These are phyloP conservation scores for Mongoloraphidia duomilia DNA, from an alignment of 2,888 invertebrate genomes.

Conservation along the genomic window DNA sequence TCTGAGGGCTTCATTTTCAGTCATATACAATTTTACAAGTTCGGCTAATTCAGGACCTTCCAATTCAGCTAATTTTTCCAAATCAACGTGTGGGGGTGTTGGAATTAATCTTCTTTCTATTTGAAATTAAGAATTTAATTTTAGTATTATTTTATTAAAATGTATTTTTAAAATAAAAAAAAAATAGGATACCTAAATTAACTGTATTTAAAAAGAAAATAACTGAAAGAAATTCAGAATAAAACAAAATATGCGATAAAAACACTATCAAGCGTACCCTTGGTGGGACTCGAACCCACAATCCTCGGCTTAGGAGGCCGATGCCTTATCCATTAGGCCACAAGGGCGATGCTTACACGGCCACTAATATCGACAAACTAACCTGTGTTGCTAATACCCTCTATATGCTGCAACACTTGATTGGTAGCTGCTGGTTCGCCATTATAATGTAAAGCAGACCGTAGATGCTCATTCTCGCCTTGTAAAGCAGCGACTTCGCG, in stretches of 20 bases:
- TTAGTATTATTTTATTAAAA: not conserved
- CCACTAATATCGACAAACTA: not conserved
- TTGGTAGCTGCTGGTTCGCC: conserved; percentile 30
- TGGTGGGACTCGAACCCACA: conserved; percentile 66
- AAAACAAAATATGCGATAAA: conserved; percentile 6
- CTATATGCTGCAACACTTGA: not conserved
- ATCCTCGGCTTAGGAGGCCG: conserved; percentile 66
- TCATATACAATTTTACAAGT: conserved; percentile 72
- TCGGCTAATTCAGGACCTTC: conserved; percentile 70
- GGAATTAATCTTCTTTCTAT: conserved; percentile 25
- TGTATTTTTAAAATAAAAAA: not conserved
- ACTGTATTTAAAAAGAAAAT: not conserved
- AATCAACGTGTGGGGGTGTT: conserved; percentile 48
- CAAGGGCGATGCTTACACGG: conserved; percentile 36
- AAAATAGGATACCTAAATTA: not conserved
- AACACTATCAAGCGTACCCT: conserved; percentile 34
- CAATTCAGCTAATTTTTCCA: conserved; percentile 58
- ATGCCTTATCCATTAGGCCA: conserved; percentile 67
- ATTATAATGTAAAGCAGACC: conserved; percentile 56
- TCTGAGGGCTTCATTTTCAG: conserved; percentile 61
- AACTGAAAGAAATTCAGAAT: conserved; percentile 4
- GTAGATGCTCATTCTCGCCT: conserved; percentile 76
- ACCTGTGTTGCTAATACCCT: conserved; percentile 1
- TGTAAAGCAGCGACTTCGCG: conserved; percentile 73
- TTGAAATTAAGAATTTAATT: not conserved